Conservation (phyloP, 2,113 vertebrate species). For the Silurus asotus region DNA sequence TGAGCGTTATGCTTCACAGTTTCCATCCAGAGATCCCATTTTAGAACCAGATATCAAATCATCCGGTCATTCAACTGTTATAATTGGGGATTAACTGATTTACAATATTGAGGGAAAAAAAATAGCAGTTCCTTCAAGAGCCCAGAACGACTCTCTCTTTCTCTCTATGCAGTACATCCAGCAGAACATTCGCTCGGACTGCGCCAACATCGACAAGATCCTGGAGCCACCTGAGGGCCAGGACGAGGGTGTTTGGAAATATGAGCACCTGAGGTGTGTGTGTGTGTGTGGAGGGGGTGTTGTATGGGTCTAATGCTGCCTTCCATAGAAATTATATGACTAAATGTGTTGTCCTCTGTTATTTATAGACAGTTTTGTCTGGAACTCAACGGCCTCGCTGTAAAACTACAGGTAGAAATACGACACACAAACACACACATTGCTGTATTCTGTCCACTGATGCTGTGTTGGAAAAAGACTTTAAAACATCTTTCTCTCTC, state of each 20-base stretch:
- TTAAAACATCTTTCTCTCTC: not conserved
- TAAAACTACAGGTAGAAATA: conserved; percentile 91
- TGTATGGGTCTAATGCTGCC: not conserved
- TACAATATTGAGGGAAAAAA: not conserved
- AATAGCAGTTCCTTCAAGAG: not conserved
- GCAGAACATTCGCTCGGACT: conserved; percentile 96
- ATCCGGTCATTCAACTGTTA: not conserved
- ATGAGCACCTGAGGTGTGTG: conserved; percentile 91
- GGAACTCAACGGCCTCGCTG: conserved; percentile 96
- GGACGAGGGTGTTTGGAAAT: conserved; percentile 99
- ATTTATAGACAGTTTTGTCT: conserved; percentile 92
- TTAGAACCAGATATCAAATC: not conserved
- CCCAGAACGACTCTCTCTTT: not conserved
- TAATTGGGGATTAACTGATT: not conserved
- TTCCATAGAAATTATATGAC: not conserved
- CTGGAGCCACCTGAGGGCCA: conserved; percentile 97
- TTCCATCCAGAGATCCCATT: not conserved
- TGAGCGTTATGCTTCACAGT: conserved; percentile 57
- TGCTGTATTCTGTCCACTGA: not conserved
- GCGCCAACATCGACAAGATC: conserved; percentile 98
- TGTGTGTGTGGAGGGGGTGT: not conserved
- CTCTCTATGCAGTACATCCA: conserved; percentile 88
- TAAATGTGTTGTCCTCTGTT: not conserved
- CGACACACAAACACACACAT: not conserved
- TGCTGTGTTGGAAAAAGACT: not conserved